Base-by-base conservation (phyloP, 2,113 vertebrate genomes). In the Balaenoptera acutorostrata region DNA sequence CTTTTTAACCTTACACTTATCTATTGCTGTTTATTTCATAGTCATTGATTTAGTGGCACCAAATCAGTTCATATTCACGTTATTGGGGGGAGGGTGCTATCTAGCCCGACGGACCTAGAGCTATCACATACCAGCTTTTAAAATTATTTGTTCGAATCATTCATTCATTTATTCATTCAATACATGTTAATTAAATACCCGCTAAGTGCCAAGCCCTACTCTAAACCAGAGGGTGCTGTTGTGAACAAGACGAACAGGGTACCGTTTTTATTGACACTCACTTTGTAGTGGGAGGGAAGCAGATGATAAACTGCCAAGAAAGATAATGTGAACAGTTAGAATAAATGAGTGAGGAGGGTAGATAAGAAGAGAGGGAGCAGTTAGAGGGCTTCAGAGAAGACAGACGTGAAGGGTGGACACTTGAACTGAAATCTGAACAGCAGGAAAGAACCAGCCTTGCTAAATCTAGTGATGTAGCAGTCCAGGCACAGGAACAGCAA, bases 211-310 rank as follows among this genome's bases (percentile, higher is more conserved):
- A 7, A 46, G n/a, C 4, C 71, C 41, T 74, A 8, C 11, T 52
- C 44, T n/a, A 44, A n/a, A 46, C 20, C 55, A 11, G 57, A 77
- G 33, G 31, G n/a, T 5, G 1, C 55, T 3, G 1, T 6, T 20
- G 17, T 18, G 59, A 69, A 13, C 5, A 9, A 59, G 49, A 68
- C 69, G 12, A 14, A 13, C 12, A 8, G 27, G n/a, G 11, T 0
- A 0, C 64, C 0, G 2, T 31, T 59, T 46, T 49, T 27, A 0
- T 33, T 8, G 20, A 59, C 31, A 21, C 18, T 77, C 27, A 1
- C 4, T 0, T 63, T 14, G 15, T 6, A 20, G 36, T 10, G 25
- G 25, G 10, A 69, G 36, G 41, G 29, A 55, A 75, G 63, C 44
- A 3, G 8, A 0, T 6, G 72, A 41, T 18, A 20, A 46, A 31